A percentile compares a stretch with the other conserved stretches of the same genome.
Conservation (phyloP, 2,888 invertebrate genomes). For the Heliconius charithonia region DNA sequence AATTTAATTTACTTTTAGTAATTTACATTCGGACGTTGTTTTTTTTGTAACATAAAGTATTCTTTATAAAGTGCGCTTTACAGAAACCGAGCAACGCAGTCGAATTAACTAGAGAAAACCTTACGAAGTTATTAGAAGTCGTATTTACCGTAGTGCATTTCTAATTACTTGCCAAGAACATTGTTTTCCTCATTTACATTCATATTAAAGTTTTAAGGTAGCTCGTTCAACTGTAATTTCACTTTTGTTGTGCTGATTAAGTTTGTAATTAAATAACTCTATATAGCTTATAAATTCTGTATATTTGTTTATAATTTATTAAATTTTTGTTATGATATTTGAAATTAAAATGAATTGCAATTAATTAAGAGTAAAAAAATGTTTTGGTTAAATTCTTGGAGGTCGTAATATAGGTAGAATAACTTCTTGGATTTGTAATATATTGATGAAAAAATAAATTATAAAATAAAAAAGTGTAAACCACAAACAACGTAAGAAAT, state of each 20-base stretch:
- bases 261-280: background rate
- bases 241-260: conserved; percentile 21
- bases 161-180: conserved; percentile 21
- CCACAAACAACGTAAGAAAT: no score
- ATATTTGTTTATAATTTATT: background rate
- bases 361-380: background rate
- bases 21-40: background rate
- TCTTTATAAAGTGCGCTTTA: background rate
- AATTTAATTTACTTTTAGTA: conserved; percentile 23
- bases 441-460: no score
- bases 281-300: background rate
- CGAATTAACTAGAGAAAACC: background rate
- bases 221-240: conserved; percentile 15
- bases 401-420: background rate
- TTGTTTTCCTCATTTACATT: conserved; percentile 29
- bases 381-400: background rate
- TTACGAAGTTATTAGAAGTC: conserved; percentile 20
- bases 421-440: no score
- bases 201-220: conserved; percentile 29
- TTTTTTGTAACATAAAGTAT: background rate
- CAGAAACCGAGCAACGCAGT: background rate
- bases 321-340: no score
- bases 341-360: background rate
- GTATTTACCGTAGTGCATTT: conserved; percentile 19
- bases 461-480: no score